A percentile compares a stretch with the other conserved stretches of the same genome.
phyloP scores from a whole-genome alignment of 35 echinoderm and acorn worm species.

The Holothuria glaberrima region DNA sequence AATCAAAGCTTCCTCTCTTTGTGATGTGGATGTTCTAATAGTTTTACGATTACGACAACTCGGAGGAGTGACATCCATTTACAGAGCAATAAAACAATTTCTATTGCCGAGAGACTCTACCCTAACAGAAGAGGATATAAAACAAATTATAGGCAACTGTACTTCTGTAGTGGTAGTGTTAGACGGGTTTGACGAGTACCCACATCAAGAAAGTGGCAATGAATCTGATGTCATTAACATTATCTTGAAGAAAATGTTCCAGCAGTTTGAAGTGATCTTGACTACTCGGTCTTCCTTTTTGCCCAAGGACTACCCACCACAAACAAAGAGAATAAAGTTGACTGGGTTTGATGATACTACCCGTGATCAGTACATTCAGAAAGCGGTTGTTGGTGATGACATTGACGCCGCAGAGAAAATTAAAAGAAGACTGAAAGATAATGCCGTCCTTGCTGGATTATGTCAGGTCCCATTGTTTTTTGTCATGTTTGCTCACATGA shows the following conservation, averaged over 20 bases:
- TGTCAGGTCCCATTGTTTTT: too few relatives aligned
- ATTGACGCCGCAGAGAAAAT: not conserved
- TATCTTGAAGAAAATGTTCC: not conserved
- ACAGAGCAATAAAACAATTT: slow-evolving; percentile 9
- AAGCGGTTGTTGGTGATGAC: not conserved
- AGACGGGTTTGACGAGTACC: slow-evolving; percentile 4
- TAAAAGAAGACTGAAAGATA: not conserved
- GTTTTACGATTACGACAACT: not conserved
- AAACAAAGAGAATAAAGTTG: not conserved
- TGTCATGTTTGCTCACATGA: too few relatives aligned
- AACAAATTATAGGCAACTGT: not conserved
- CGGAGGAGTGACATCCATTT: not conserved
- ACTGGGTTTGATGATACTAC: not conserved
- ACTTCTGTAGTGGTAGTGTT: not conserved
- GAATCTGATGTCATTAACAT: not conserved
- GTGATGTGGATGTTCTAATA: not conserved
- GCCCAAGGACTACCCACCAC: not conserved
- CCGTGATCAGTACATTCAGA: not conserved
- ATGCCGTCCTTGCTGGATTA: not conserved
- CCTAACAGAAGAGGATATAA: not conserved
- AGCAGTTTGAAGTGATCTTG: not conserved
- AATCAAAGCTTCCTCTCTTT: too few relatives aligned
- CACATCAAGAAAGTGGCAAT: not conserved
- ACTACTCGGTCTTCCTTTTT: not conserved
- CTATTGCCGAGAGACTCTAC: not conserved